Base-by-base conservation (phyloP, 2,113 vertebrate genomes). In the Camelus dromedarius region DNA sequence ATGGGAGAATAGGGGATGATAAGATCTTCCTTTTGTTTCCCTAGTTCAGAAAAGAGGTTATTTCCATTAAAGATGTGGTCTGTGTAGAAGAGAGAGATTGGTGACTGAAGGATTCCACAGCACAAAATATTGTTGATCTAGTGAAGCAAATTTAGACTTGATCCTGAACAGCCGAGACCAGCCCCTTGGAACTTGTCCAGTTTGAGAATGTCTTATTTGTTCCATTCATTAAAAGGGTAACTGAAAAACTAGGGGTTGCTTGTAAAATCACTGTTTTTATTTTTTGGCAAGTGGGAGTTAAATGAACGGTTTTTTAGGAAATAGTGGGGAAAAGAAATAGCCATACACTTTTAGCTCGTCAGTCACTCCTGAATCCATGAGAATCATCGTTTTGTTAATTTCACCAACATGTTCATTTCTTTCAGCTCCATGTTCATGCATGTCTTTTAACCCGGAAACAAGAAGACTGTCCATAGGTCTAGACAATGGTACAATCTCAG, bases 401-500 rank as follows among this genome's bases (percentile, higher is more conserved):
- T 98, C 98, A 99, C 97, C 98, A 98, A 98, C 98, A 98, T 99
- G 98, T 99, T 99, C 98, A 98, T 98, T 98, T 99, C 98, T 98
- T 99, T 97, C 98, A 99, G 99, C 99, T 97, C 98, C 99, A 82
- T 99, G 99, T 99, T 99, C 99, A 98, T 99, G 99, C 97, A 99
- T 99, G 99, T 99, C 99, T 98, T 99, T 99, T 98, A 99, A 99
- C 97, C 99, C 99, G 72, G 99, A 99, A 99, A 99, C 99, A 95
- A 99, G 99, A 98, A 99, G 99, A 98, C 99, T 99, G 96, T 99
- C 99, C 76, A 98, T 99, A 98, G 99, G 99, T 96, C 99, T 99
- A 99, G 99, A 99, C 97, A 99, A 99, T 97, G 99, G 99, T 98
- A 99, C 98, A 95, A 99, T 99, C 98, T 99, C 99, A 98, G 99